Percentiles rank a stretch among this genome's conserved stretches.
phyloP scores from a whole-genome alignment of 2,888 invertebrate species.

The Cephus runcator region DNA sequence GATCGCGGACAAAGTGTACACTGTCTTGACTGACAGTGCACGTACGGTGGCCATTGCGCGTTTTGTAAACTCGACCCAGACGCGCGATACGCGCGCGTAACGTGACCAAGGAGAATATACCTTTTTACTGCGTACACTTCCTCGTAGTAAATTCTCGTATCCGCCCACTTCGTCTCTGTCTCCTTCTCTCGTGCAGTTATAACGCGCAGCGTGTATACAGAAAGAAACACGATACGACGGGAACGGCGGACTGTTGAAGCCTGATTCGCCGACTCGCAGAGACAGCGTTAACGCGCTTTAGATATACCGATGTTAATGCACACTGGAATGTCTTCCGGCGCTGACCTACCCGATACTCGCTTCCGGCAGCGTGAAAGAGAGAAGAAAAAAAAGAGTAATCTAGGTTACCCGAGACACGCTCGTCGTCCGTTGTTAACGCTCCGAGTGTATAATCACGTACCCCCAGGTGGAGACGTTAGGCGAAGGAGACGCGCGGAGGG shows the following conservation, averaged over 20 bases:
- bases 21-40: background rate
- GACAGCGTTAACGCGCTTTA: background rate
- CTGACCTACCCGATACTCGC: background rate
- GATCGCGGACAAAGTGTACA: background rate
- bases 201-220: no score
- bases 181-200: no score
- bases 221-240: no score
- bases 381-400: background rate
- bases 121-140: background rate
- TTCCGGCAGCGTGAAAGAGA: background rate
- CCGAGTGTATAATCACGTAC: background rate
- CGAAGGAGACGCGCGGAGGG: background rate
- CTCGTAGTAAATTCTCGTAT: background rate
- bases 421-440: background rate
- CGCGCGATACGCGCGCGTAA: background rate
- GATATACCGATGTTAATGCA: background rate
- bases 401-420: background rate
- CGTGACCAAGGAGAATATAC: background rate
- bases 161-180: no score
- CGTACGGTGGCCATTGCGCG: background rate
- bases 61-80: background rate
- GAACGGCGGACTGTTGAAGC: no score
- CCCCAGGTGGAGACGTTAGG: background rate
- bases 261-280: no score
- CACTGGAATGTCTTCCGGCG: background rate